phyloP scores from a whole-genome alignment of 2,888 invertebrate species.

The Tachystola acroxantha region DNA sequence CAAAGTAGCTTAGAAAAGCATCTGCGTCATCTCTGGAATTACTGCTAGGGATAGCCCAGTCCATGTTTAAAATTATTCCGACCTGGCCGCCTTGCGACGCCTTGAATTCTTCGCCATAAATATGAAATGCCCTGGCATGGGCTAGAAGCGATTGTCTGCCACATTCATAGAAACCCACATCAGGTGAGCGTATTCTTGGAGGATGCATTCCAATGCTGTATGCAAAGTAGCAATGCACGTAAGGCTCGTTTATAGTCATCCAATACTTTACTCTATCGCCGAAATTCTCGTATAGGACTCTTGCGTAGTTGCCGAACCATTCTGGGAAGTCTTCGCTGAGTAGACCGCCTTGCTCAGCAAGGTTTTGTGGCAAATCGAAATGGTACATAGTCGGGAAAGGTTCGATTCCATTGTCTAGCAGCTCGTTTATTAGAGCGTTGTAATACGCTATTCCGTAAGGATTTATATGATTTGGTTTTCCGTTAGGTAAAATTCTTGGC shows the following conservation, averaged over 20 bases:
- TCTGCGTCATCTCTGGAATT: constrained; percentile 17
- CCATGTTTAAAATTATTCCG: constrained; percentile 51
- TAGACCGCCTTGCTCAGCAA: constrained; percentile 71
- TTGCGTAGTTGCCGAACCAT: constrained; percentile 59
- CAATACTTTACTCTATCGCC: constrained; percentile 68
- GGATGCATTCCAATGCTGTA: constrained; percentile 44
- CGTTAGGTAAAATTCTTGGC: constrained; percentile 78
- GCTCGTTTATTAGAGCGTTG: constrained; percentile 76
- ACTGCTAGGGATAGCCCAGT: constrained; percentile 19
- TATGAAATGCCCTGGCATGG: constrained; percentile 63
- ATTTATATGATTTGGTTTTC: constrained; percentile 66
- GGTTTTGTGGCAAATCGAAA: constrained; percentile 62
- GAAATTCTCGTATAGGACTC: constrained; percentile 46
- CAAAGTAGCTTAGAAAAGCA: constrained; percentile 12
- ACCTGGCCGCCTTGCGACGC: constrained; percentile 48
- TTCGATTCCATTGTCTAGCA: constrained; percentile 74
- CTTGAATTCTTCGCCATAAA: constrained; percentile 43
- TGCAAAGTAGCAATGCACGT: constrained; percentile 37
- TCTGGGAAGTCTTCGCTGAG: constrained; percentile 46
- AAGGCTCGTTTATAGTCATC: constrained; percentile 78
- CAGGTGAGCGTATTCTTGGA: constrained; percentile 42
- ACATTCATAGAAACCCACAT: constrained; percentile 60
- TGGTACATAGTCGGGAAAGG: constrained; percentile 75
- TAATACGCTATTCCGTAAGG: constrained; percentile 79
- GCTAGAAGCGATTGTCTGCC: constrained; percentile 63